Evolutionary conservation across 2,888 invertebrate genomes (phyloP).

Genomic region (Caprella mutica): DNA sequence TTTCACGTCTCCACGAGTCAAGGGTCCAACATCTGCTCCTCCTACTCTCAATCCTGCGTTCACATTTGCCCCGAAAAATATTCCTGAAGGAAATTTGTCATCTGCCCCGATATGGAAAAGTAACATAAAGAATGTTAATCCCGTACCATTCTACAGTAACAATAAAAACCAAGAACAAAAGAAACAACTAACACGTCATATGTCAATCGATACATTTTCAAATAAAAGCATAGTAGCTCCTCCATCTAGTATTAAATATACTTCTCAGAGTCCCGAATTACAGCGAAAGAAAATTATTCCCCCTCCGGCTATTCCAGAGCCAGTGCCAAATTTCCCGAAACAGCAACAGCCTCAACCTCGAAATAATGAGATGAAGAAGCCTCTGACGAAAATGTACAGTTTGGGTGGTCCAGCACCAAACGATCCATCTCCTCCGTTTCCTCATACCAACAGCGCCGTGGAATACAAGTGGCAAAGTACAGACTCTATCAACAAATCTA

Average conservation of each 20-base stretch:
- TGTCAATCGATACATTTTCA: too few species aligned
- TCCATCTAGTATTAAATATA: background rate
- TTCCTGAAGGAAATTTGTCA: background rate
- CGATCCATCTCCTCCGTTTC: background rate
- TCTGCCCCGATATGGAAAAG: background rate
- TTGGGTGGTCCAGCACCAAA: background rate
- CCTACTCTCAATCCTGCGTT: background rate
- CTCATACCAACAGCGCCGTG: background rate
- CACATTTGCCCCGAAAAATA: background rate
- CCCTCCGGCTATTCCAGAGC: background rate
- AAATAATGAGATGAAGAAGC: conserved; percentile 1
- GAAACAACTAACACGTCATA: too few species aligned
- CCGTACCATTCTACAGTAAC: too few species aligned
- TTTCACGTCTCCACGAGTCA: background rate
- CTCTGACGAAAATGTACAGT: conserved; percentile 16
- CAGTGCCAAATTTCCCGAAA: background rate
- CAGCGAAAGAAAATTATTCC: background rate
- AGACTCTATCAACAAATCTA: background rate
- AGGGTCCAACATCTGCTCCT: background rate
- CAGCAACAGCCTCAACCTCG: background rate
- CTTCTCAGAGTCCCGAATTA: conserved; percentile 4
- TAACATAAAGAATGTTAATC: background rate
- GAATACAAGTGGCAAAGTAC: conserved; percentile 8
- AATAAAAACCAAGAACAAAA: too few species aligned
- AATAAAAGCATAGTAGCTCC: too few species aligned